Evolutionary conservation across 2,888 invertebrate genomes (phyloP), one percentile per base, ranked within the genome.

Genomic region (Lepidonotus clava): DNA sequence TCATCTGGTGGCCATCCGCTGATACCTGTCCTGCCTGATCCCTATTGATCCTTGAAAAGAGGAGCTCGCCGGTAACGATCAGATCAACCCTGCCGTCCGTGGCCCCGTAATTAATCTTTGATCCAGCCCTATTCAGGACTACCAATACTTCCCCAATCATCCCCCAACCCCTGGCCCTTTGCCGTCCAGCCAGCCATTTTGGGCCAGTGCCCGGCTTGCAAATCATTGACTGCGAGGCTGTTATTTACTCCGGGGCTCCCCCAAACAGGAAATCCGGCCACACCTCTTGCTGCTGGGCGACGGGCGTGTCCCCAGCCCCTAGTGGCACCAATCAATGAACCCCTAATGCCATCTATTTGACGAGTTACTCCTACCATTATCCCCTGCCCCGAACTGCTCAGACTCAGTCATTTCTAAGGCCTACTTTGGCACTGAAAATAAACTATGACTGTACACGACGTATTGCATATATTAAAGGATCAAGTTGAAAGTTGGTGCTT

Each of bases 21-120:
- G 34, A 46, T 80, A 6, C 51, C 24, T 21, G 41, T 51, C 51
- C 80, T 80, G 34, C 28, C 46, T 80, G 80, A 80, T 80, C 80
- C 28, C 28, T 11, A 41, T 41, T 32, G 34, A 51, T 80, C 80
- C 28, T 41, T 46, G 34, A 51, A 46, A 28, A 46, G 51, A 32
- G 46, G 51, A 32, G 80, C 18, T n/a, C n/a, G 36, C 38, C n/a
- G 36, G 76, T 76, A 76, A 76, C 38, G 8, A 38, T 34, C 40
- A 38, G 28, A 38, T 28, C 76, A 34, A n/a, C 36, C 40, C 76
- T 40, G 1, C 24, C 38, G n/a, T 38, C 38, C 38, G 11, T 18
- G n/a, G 36, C 28, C 41, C 80, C 46, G 51, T 80, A 41, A 80
- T 80, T 80, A 80, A 80, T 80, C 80, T 80, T 80, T 80, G 80